Evolutionary conservation across 2,888 invertebrate genomes (phyloP), one percentile per base, ranked within the genome.

Genomic region (Pristionchus fissidentatus): DNA sequence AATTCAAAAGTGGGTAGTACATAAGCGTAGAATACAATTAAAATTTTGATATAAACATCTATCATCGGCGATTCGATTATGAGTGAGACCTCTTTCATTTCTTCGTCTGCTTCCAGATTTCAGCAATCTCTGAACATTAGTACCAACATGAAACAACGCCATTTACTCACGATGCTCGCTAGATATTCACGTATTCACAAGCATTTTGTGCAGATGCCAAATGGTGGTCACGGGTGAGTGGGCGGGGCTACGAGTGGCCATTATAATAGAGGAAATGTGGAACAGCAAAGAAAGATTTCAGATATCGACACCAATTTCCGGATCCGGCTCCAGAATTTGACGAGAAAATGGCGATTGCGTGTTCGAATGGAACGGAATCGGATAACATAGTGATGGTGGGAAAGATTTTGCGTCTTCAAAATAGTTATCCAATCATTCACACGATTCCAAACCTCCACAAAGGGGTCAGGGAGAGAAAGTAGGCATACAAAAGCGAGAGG

Each of bases 251-350:
- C 19, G 15, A 41, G 73, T 19, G 4, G 26, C 1, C 2, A 29
- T 8, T 7, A 15, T 22, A 13, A 8, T 26, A 2, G 32, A n/a
- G 35, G 13, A 19, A 19, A 19, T 38, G 5, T 35, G 66, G 32
- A 15, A n/a, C 15, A 73, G 22, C 19, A 38, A 3, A 66, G n/a
- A 1, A 26, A 5, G 29, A 1, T 26, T 46, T 5, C 75, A 75
- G 75, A 13, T 75, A 75, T 32, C 75, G 75, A 19, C 38, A 46
- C 75, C 43, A 38, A 13, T 75, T 46, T n/a, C 75, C 75, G 29
- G 75, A 75, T 15, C 75, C 75, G 46, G 46, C 32, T 75, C 75
- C 75, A 26, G 75, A 75, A 19, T 75, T 75, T 32, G 75, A 75
- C 49, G 26, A 43, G 32, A 46, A 13, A 26, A 46, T 75, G 26